Evolutionary conservation across 1,140 invertebrate species (phyloP), one percentile per base, ranked within the genome.

Genomic region (Mya arenaria): DNA sequence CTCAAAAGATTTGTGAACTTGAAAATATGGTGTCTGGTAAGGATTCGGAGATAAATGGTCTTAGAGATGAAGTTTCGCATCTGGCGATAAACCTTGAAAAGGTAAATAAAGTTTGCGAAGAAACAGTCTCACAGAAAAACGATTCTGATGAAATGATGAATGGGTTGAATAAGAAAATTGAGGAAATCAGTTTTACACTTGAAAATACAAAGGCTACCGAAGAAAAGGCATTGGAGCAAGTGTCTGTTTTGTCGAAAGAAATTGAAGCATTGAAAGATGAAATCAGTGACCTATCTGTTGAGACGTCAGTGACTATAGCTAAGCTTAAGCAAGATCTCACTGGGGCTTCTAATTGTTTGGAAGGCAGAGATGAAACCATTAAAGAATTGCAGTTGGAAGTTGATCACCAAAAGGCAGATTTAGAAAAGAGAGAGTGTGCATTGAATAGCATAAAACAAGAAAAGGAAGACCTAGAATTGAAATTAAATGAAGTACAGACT

Each of bases 201-300:
- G 41, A 78, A 52, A 15, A 25, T 37, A 28, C n/a, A 6, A 28
- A 6, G 52, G n/a, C 30, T 13, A 56, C 41, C 63, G 37, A 68
- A 13, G 4, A 63, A 41, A 60, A 19, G 32, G 28, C 41, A 19
- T 39, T 36, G 23, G 28, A 69, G 17, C 41, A 66, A 66, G 68
- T 78, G 4, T 17, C 55, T 37, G 79, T 66, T 34, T 58, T 74
- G 19, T 62, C 44, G 19, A 30, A 73, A 25, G 62, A 65, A 74
- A n/a, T 73, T 37, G 32, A 74, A 30, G 34, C 25, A 48, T 32
- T 56, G 10, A 34, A 82, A 55, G 68, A 82, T 62, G 34, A 82
- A 55, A 1, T 66, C 23, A 66, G 30, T 60, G 60, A 60, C n/a
- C 41, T 36, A 15, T 36, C 60, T 28, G 32, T 72, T 37, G 79